Evolutionary conservation across 2,113 vertebrate species (phyloP), one percentile per base, ranked within the genome.

Genomic region (Percina caprodes): DNA sequence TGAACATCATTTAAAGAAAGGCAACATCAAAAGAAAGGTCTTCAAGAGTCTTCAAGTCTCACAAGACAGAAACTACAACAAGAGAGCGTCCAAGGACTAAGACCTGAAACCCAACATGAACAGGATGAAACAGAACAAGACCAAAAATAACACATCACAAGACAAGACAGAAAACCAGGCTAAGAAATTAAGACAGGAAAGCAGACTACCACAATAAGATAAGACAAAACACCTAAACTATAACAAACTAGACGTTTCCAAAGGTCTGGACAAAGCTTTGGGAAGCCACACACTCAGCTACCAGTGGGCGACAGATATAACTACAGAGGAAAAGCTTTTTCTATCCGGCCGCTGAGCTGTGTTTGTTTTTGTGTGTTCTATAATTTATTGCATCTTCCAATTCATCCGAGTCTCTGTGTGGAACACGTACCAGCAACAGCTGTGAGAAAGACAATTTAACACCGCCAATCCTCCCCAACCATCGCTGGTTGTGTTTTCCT

Each of bases 401-500:
- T 74, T 52, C 30, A 46, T 54, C 24, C 19, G 1, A n/a, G 30
- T 54, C 45, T 12, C 52, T 1, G 19, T 15, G 54, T n/a, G 46
- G 10, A 49, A 23, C 35, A 26, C 0, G 8, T 5, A 4, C 66
- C 42, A 8, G 39, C 19, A 48, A 51, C 30, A 39, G 33, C 24
- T 45, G 61, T 49, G 33, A 60, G 16, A 51, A 48, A 39, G 1
- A 7, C n/a, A 39, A 9, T 21, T 10, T 3, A n/a, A n/a, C 51
- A 33, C 48, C 9, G 30, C 52, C 48, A 54, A 21, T 19, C 56
- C 51, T 30, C 4, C 3, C 62, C 19, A 16, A 18, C 11, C 51
- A 19, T 23, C 1, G 21, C 65, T 65, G 23, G 21, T 39, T 56
- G 60, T 54, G 66, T 69, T 90, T 58, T 70, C 62, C 35, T 70